phyloP scores from a whole-genome alignment of 2,797 vertebrate genomes.

The Acipenser transmontanus region DNA sequence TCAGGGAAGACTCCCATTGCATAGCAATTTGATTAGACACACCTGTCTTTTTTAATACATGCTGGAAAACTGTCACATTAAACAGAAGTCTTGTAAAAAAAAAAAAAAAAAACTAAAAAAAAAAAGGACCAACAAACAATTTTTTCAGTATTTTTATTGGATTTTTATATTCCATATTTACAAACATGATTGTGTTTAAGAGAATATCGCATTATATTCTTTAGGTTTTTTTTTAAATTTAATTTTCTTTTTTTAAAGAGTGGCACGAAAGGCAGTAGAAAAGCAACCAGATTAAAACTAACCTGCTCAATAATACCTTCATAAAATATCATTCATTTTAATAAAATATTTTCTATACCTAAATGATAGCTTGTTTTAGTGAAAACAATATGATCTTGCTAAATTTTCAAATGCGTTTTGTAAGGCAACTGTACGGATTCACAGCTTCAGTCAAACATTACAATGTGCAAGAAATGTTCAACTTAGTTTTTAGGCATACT shows the following conservation, averaged over 20 bases:
- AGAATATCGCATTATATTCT: conserved; percentile 14
- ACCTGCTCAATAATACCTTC: conserved; percentile 33
- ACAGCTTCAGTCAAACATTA: conserved; percentile 37
- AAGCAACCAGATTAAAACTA: conserved; percentile 8
- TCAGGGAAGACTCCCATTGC: no score
- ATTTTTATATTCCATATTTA: conserved; percentile 47
- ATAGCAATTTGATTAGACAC: no score
- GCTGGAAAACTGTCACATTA: no score
- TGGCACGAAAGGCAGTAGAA: conserved; percentile 52
- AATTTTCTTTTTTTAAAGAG: conserved; percentile 40
- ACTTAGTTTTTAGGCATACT: no score
- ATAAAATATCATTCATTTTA: conserved; percentile 24
- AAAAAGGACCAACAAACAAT: no score
- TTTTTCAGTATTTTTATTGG: no score
- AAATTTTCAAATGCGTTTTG: conserved; percentile 37
- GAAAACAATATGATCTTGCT: conserved; percentile 31
- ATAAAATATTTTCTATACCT: conserved; percentile 25
- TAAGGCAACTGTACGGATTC: conserved; percentile 54
- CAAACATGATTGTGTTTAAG: conserved; percentile 43
- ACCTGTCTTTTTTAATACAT: no score
- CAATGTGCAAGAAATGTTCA: no score
- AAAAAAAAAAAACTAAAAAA: no score
- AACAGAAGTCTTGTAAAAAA: no score
- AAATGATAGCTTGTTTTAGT: conserved; percentile 30
- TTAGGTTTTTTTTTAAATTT: conserved; percentile 43